These are phyloP conservation scores for Acanthaster planci DNA, from an alignment of 35 echinoderm and acorn worm species.

Conservation along the genomic window DNA sequence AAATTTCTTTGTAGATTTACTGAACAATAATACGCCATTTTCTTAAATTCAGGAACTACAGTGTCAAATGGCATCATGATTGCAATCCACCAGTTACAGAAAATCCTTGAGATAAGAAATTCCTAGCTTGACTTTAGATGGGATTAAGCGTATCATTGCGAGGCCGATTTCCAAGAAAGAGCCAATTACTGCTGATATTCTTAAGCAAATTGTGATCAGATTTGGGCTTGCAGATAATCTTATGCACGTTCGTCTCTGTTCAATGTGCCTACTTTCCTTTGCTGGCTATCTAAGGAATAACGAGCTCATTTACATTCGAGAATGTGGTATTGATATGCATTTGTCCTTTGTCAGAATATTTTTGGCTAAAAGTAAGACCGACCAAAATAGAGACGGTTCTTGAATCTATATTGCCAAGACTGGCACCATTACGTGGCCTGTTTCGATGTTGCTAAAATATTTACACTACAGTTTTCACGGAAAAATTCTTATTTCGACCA, in stretches of 20 bases:
- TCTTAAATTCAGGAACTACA: conserved; percentile 2
- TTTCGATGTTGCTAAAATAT: conserved; percentile 11
- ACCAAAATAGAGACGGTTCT: conserved; percentile 28
- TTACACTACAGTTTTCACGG: too few relatives aligned
- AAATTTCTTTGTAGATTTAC: not conserved
- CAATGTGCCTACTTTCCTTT: conserved; percentile 12
- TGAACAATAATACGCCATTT: not conserved
- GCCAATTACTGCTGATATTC: conserved; percentile 22
- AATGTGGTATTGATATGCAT: conserved; percentile 21
- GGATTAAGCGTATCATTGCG: not conserved
- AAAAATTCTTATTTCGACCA: conserved; percentile 40
- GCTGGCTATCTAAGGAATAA: conserved; percentile 31
- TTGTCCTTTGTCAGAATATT: not conserved
- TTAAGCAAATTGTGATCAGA: conserved; percentile 1
- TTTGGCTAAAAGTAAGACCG: conserved; percentile 35
- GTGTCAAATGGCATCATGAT: conserved; percentile 20
- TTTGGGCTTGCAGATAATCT: conserved; percentile 19
- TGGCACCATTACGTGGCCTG: conserved; percentile 7
- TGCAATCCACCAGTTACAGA: not conserved
- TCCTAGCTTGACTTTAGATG: conserved; percentile 7
- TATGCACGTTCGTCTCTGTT: conserved; percentile 16
- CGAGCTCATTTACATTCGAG: conserved; percentile 19
- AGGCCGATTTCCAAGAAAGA: too few relatives aligned
- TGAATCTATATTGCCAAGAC: too few relatives aligned
- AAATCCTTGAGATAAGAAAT: conserved; percentile 28